Evolutionary conservation across 1,140 invertebrate species (phyloP), one percentile per base, ranked within the genome.

Genomic region (Drosophila parvula): DNA sequence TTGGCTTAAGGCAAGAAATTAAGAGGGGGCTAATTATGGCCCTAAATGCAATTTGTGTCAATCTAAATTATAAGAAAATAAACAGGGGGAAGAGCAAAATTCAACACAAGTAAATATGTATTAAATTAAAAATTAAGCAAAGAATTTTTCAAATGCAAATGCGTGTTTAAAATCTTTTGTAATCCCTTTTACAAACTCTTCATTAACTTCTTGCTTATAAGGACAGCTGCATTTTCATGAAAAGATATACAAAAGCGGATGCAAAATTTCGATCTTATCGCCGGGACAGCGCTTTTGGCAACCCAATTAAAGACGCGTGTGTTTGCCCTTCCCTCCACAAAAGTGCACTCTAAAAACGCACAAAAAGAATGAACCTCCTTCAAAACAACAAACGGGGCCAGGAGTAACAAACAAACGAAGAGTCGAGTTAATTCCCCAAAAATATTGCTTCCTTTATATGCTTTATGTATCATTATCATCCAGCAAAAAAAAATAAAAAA

Each of bases 291-390:
- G 55, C 51, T 71, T 71, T 70, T 70, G 44, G 65, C 70, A 76
- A 65, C 61, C 75, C 80, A 84, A 83, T 83, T 84, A 83, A 71
- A 28, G 57, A 56, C 80, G 45, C 74, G 69, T 81, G 69, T 81
- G 68, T 67, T 41, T 68, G 47, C 47, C 63, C 63, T 34, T 68
- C 48, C 67, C 63, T 22, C 43, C 41, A 27, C 9, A 6, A n/a
- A 12, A 14, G 22, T 59, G 51, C 57, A 22, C 22, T 9, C 47
- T 48, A 53, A 36, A 51, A 53, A 53, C 16, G 32, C 30, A 58
- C 56, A 32, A 47, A n/a, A 40, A 12, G 60, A 14, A 1, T 32
- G 58, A 65, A 65, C 28, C 73, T 71, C 69, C 73, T 76, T 68
- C 28, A 11, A 30, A 60, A 57, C 51, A 74, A 50, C 47, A 50